Evolutionary conservation across 2,113 vertebrate species (phyloP), one percentile per base, ranked within the genome.

Genomic region (Onychorhynchus coronatus): DNA sequence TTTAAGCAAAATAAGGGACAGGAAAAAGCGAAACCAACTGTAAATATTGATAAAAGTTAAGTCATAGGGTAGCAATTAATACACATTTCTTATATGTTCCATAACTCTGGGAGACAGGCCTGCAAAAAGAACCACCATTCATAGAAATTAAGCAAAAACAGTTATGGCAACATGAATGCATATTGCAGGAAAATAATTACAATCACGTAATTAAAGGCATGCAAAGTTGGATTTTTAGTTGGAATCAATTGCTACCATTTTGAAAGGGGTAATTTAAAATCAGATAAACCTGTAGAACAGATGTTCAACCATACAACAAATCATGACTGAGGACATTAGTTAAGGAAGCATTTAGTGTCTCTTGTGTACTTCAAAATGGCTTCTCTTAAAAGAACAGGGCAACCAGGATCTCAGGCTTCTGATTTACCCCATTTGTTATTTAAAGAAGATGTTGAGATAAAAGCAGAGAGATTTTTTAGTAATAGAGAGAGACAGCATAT

Each of bases 21-120:
- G 77, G 11, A 58, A 47, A 87, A 84, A 39, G 47, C 88, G 35
- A 62, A 91, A 77, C 47, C 83, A 85, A 44, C 49, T 77, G 44
- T 90, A 95, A 94, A 96, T 93, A 94, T 72, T 93, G 61, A 78
- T 65, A 37, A 74, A 82, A 94, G n/a, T 75, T 62, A 76, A 77
- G 65, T 93, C 65, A 71, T 52, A 35, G 22, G 46, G 37, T 85
- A 74, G 72, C n/a, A 94, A 84, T 90, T 95, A 91, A 85, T 94
- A 27, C 12, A 17, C 14, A 68, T 93, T 88, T 88, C 44, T 74
- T 59, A 17, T 13, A 47, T 84, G 47, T 72, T 83, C 31, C 52
- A 2, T 55, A 92, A n/a, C 31, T 78, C 53, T 74, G 44, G 78
- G 56, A 88, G 28, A 47, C 27, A 46, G 68, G 61, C 61, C 75